A percentile compares a stretch with the other conserved stretches of the same genome.
Conservation (phyloP, 2,113 vertebrate species). For the Mugil cephalus region DNA sequence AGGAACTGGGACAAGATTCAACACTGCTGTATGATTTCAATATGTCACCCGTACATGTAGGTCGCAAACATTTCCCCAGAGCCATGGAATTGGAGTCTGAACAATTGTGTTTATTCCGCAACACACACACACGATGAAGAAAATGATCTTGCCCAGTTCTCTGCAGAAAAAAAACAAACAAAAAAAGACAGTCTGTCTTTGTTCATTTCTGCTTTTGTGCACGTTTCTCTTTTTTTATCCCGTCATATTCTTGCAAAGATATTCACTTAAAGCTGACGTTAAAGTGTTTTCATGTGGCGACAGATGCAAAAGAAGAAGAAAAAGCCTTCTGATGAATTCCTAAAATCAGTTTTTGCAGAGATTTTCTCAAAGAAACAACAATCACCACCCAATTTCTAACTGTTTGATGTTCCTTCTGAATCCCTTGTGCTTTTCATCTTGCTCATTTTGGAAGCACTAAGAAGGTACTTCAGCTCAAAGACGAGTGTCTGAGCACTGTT, state of each 20-base stretch:
- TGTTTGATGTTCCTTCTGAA: slow-evolving; percentile 50
- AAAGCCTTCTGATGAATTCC: slow-evolving; percentile 5
- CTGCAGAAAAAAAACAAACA: slow-evolving; percentile 31
- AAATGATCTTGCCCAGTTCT: slow-evolving; percentile 19
- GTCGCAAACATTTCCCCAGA: slow-evolving; percentile 33
- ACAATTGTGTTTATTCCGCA: slow-evolving; percentile 24
- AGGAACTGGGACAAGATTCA: slow-evolving; percentile 49
- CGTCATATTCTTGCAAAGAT: slow-evolving; percentile 14
- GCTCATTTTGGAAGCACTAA: slow-evolving; percentile 27
- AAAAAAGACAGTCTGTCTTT: background rate
- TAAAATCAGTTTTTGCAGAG: slow-evolving; percentile 50
- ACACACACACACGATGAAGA: slow-evolving; percentile 25
- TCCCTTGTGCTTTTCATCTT: slow-evolving; percentile 43
- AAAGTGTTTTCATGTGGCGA: slow-evolving; percentile 31
- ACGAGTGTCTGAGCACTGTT: background rate
- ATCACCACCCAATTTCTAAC: slow-evolving; percentile 17
- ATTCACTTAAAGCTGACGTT: slow-evolving; percentile 18
- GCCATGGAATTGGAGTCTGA: slow-evolving; percentile 15
- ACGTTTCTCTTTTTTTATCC: background rate
- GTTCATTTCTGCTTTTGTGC: background rate
- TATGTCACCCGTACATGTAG: slow-evolving; percentile 53
- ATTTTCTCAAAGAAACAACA: slow-evolving; percentile 42
- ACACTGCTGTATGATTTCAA: slow-evolving; percentile 40
- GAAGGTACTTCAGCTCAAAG: slow-evolving; percentile 16
- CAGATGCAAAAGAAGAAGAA: slow-evolving; percentile 27